Percentiles rank a stretch among this genome's conserved stretches.
Conservation (phyloP, 1,140 invertebrate genomes). For the Probaryconus sp. region DNA sequence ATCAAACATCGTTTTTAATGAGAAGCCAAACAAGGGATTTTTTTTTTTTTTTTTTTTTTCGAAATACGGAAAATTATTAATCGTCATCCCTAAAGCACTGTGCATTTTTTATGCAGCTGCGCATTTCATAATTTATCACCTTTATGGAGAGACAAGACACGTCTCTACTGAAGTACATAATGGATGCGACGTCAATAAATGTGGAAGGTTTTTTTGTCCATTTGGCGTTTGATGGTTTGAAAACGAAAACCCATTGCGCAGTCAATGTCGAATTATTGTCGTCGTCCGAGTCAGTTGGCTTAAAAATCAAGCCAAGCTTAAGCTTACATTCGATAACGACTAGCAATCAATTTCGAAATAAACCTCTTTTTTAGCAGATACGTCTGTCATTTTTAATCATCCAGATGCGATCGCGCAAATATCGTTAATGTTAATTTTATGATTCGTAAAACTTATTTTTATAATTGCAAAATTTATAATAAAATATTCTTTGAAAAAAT, state of each 20-base stretch:
- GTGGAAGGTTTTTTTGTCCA: constrained; percentile 45
- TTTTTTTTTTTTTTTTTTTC: too few relatives aligned
- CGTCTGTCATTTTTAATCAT: constrained; percentile 40
- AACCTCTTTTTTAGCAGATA: constrained; percentile 25
- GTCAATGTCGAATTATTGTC: constrained; percentile 43
- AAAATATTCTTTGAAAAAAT: too few relatives aligned
- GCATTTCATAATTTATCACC: constrained; percentile 42
- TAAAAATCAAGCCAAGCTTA: constrained; percentile 31
- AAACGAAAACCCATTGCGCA: constrained; percentile 29
- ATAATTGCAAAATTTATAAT: too few relatives aligned
- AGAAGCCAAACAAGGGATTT: not conserved
- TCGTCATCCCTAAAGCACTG: not conserved
- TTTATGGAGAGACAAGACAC: constrained; percentile 42
- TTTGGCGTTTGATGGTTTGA: constrained; percentile 31
- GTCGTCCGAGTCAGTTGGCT: constrained; percentile 15
- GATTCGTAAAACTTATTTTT: too few relatives aligned
- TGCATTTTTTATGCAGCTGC: constrained; percentile 28
- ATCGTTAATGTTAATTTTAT: too few relatives aligned
- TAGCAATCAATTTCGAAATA: constrained; percentile 44
- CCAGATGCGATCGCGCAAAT: too few relatives aligned
- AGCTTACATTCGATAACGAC: constrained; percentile 27
- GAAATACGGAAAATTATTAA: constrained; percentile 18
- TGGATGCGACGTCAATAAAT: constrained; percentile 55
- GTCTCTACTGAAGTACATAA: constrained; percentile 46
- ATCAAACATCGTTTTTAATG: too few relatives aligned